These are phyloP conservation scores for Cephus spinipes DNA, from an alignment of 2,888 invertebrate species.

Conservation along the genomic window DNA sequence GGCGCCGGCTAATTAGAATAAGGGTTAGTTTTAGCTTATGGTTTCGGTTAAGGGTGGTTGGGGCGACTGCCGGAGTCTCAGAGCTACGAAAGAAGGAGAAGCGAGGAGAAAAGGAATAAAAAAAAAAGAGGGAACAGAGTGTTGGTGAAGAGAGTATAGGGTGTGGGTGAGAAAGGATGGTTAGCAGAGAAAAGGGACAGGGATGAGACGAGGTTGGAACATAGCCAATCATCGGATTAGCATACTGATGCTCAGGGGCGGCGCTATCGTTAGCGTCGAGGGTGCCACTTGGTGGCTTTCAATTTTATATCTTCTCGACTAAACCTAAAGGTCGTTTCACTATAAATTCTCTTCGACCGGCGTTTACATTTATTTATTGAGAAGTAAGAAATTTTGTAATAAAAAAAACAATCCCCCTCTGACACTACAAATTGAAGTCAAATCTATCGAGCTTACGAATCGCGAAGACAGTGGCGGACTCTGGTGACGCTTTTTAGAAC, in stretches of 20 bases:
- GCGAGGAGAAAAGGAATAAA: constrained; percentile 24
- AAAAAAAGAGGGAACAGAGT: constrained; percentile 27
- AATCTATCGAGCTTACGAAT: background rate
- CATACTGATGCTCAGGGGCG: constrained; percentile 66
- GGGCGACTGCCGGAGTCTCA: constrained; percentile 39
- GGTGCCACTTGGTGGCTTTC: constrained; percentile 61
- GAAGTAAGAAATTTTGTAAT: background rate
- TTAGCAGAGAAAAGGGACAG: constrained; percentile 13
- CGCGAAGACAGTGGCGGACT: background rate
- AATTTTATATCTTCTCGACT: constrained; percentile 54
- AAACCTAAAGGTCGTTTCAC: background rate
- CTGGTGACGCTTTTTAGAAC: background rate
- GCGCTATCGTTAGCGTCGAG: constrained; percentile 61
- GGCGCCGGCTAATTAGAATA: constrained; percentile 62
- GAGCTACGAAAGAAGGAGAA: constrained; percentile 15
- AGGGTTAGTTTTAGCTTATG: constrained; percentile 65
- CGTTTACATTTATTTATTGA: background rate
- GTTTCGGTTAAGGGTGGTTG: constrained; percentile 61
- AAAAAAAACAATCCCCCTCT: background rate
- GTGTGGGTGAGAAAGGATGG: background rate
- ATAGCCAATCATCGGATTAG: constrained; percentile 67
- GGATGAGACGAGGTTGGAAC: constrained; percentile 56
- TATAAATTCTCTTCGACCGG: background rate
- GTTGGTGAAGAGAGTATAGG: background rate
- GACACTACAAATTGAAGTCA: background rate